Evolutionary conservation across 2,888 invertebrate genomes (phyloP), one percentile per base, ranked within the genome.

Genomic region (Polyommatus iphigenia): DNA sequence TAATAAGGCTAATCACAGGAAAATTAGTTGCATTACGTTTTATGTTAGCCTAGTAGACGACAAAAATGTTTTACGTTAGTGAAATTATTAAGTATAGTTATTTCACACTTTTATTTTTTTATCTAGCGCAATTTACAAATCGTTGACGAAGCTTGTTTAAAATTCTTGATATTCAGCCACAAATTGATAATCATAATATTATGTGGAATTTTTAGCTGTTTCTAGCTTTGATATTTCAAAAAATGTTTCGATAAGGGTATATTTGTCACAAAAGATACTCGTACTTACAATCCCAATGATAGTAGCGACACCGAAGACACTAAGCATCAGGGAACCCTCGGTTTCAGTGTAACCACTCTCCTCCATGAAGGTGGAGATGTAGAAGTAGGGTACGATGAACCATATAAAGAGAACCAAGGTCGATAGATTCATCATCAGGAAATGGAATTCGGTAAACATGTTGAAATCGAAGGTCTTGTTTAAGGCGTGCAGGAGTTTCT

Each of bases 321-420:
- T 97, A 83, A 99, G 95, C 83, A 99, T 95, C 84, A 95, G 95
- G 15, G 98, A 97, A 10, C 97, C 96, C 77, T 96, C 95, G 0
- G 95, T 93, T 83, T 97, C 96, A 2, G 95, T 95, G 83, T 96
- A 95, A 13, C 95, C 95, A 78, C 84, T 89, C 81, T 85, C 86
- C 57, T 94, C 93, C 92, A 98, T 96, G 87, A 97, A 96, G 84
- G 98, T 97, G 57, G 97, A 96, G 81, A 99, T 95, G 91, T 98
- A 99, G 88, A 99, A 97, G 91, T 99, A 99, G 62, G 99, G 98
- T 80, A 99, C 97, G 85, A 99, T 99, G 89, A 97, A 98, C 97
- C 98, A 98, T 85, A 97, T 96, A 91, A 99, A 99, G 77, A 99
- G 95, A 79, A 98, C 95, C 82, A 98, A 95, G 79, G 98, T 98